Percentiles rank a stretch among this genome's conserved stretches.
phyloP scores from a whole-genome alignment of 2,113 vertebrate genomes.

The Menidia beryllina region DNA sequence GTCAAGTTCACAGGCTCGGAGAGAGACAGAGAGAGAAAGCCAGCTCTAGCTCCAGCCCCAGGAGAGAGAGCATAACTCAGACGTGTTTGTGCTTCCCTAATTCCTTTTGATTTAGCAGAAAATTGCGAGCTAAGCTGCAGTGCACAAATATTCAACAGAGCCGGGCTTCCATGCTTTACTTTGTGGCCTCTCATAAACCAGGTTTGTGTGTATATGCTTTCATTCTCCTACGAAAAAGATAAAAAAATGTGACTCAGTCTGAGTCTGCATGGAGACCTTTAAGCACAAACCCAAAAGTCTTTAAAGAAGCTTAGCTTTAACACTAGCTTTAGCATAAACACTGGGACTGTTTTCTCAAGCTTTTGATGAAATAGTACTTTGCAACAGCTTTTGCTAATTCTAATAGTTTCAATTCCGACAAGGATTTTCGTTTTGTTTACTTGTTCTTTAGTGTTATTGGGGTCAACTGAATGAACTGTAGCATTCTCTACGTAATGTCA shows the following conservation, averaged over 20 bases:
- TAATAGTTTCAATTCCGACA: constrained; percentile 78
- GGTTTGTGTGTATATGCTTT: constrained; percentile 5
- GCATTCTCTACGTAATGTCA: constrained; percentile 41
- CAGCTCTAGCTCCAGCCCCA: constrained; percentile 55
- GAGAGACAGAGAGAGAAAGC: constrained; percentile 43
- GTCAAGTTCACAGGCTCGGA: constrained; percentile 68
- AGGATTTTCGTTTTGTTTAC: constrained; percentile 74
- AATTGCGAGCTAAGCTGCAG: constrained; percentile 64
- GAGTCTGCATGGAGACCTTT: constrained; percentile 38
- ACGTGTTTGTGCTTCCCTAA: constrained; percentile 69
- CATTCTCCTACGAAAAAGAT: constrained; percentile 6
- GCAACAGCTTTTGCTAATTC: constrained; percentile 63
- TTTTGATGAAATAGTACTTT: constrained; percentile 70
- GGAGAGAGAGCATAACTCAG: constrained; percentile 65
- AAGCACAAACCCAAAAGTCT: constrained; percentile 72
- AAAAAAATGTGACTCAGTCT: constrained; percentile 17
- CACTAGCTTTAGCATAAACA: constrained; percentile 69
- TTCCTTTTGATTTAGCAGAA: constrained; percentile 76
- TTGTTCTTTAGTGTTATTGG: constrained; percentile 57
- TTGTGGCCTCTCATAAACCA: constrained; percentile 36
- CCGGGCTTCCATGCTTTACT: constrained; percentile 46
- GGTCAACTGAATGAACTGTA: constrained; percentile 63
- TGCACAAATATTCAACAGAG: constrained; percentile 46
- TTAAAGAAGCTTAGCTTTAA: constrained; percentile 71
- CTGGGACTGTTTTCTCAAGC: constrained; percentile 61